phyloP scores from a whole-genome alignment of 2,888 invertebrate species.

The Drosophila rubida region DNA sequence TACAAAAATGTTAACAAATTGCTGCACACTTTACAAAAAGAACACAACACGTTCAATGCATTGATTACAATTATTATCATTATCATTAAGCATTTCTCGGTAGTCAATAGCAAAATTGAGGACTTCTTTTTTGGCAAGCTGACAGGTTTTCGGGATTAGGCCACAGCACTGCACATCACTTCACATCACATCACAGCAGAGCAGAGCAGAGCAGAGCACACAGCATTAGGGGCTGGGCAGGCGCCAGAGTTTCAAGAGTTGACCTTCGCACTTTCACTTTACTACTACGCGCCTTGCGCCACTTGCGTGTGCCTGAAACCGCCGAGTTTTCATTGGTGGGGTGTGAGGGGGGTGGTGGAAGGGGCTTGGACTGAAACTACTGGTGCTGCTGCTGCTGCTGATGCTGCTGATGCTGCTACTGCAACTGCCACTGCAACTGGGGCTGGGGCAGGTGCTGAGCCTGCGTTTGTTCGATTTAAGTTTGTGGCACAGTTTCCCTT shows the following conservation, averaged over 20 bases:
- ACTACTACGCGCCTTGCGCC: slow-evolving; percentile 76
- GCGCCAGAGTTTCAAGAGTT: slow-evolving; percentile 66
- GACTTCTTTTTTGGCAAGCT: slow-evolving; percentile 25
- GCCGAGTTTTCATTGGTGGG: slow-evolving; percentile 74
- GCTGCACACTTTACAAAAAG: slow-evolving; percentile 44
- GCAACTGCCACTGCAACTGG: slow-evolving; percentile 23
- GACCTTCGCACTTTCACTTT: slow-evolving; percentile 80
- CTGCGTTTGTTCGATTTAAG: slow-evolving; percentile 39
- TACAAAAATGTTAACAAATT: slow-evolving; percentile 56
- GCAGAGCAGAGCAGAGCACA: not conserved
- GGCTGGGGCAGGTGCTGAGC: slow-evolving; percentile 44
- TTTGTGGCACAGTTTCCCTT: slow-evolving; percentile 41
- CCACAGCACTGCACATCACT: slow-evolving; percentile 25
- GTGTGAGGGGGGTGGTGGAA: slow-evolving; percentile 6
- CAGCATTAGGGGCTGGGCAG: slow-evolving; percentile 59
- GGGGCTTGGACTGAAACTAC: slow-evolving; percentile 14
- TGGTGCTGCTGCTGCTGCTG: not conserved
- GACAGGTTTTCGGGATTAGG: slow-evolving; percentile 41
- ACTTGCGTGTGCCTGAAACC: slow-evolving; percentile 73
- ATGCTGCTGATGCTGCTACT: not conserved
- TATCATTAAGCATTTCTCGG: slow-evolving; percentile 27
- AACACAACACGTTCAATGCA: slow-evolving; percentile 20
- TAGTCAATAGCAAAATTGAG: slow-evolving; percentile 24
- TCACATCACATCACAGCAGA: slow-evolving; percentile 13
- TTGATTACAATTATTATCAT: slow-evolving; percentile 10